Conservation (phyloP, 2,113 vertebrate genomes). For the Leptobrachium ailaonicum region DNA sequence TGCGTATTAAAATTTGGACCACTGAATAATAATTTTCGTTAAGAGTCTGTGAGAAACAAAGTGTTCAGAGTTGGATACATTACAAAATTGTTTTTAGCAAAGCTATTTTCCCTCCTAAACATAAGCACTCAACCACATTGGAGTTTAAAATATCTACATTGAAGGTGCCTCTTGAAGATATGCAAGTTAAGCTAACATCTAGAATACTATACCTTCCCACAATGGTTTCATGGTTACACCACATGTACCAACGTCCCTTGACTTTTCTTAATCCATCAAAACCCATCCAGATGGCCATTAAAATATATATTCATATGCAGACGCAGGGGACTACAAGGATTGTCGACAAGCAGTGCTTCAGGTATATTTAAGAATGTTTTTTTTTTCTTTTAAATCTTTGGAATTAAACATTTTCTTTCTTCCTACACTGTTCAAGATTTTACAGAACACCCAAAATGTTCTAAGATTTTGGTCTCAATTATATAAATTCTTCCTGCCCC, state of each 20-base stretch:
- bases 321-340: slow-evolving; percentile 73
- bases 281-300: slow-evolving; percentile 65
- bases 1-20: no score
- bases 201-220: background rate
- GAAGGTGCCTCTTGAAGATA: slow-evolving; percentile 23
- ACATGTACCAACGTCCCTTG: slow-evolving; percentile 65
- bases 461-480: slow-evolving; percentile 59
- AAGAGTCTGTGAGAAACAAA: slow-evolving; percentile 12
- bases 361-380: slow-evolving; percentile 69
- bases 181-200: slow-evolving; percentile 18
- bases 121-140: slow-evolving; percentile 23
- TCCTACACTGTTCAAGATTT: slow-evolving; percentile 27
- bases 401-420: slow-evolving; percentile 70
- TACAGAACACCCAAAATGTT: slow-evolving; percentile 55
- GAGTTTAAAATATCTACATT: slow-evolving; percentile 32
- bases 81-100: background rate
- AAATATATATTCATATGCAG: slow-evolving; percentile 64
- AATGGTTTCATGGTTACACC: slow-evolving; percentile 36
- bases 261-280: slow-evolving; percentile 60
- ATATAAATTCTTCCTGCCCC: slow-evolving; percentile 56
- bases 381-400: slow-evolving; percentile 74
- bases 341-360: slow-evolving; percentile 80
- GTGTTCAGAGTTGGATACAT: background rate
- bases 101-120: slow-evolving; percentile 20
- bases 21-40: no score